These are phyloP conservation scores for Onychorhynchus coronatus DNA, from an alignment of 2,113 vertebrate species.

Conservation along the genomic window DNA sequence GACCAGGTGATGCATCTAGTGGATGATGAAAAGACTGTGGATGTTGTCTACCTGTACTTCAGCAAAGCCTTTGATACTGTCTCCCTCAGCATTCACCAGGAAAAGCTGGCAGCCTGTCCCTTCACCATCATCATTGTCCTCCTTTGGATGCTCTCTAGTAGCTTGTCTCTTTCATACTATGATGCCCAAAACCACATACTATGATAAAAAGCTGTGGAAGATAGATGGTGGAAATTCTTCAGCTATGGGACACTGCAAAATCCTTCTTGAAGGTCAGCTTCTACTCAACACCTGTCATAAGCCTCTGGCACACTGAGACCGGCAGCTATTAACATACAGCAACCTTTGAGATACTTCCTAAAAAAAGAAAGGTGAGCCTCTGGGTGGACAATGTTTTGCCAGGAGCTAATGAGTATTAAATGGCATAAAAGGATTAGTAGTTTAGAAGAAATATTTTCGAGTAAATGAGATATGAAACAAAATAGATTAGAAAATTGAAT, in stretches of 20 bases:
- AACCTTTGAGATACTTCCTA: background rate
- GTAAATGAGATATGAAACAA: background rate
- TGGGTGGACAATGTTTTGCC: background rate
- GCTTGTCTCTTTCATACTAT: background rate
- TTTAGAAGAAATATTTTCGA: background rate
- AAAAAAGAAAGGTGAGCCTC: background rate
- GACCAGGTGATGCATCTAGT: too few relatives aligned
- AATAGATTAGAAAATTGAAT: background rate
- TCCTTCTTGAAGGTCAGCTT: background rate
- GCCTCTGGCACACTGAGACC: background rate
- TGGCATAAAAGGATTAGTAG: background rate
- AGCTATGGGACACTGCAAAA: background rate
- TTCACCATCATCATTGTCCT: background rate
- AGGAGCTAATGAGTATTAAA: background rate
- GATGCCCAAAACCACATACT: background rate
- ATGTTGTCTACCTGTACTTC: too few relatives aligned
- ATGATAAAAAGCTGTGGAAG: background rate
- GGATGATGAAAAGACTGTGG: too few relatives aligned
- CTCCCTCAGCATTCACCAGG: background rate
- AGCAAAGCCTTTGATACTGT: background rate
- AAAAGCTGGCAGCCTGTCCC: background rate
- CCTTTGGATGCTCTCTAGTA: background rate
- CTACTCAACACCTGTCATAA: accelerated
- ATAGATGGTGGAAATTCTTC: background rate
- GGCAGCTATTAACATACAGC: background rate